Evolutionary conservation across 2,113 vertebrate genomes (phyloP), one percentile per base, ranked within the genome.

Genomic region (Nettapus auritus): DNA sequence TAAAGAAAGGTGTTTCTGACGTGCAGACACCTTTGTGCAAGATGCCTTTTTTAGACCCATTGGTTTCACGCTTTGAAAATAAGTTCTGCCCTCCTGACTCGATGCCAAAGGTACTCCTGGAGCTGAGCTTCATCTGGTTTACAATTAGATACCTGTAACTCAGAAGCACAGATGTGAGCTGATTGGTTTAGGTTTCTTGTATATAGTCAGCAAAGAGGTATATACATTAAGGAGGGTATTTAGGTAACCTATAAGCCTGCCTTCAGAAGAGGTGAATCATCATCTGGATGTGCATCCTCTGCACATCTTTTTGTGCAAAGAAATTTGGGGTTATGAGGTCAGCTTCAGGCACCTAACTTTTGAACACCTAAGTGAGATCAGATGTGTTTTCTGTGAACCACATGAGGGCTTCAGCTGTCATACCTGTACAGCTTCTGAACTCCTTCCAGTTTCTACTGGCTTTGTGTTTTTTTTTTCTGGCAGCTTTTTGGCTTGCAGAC

Each of bases 1-100:
- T 78, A 74, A 60, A 67, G 73, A 92, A 93, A 25, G 34, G 28
- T 77, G 82, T 86, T 91, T 79, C 57, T 89, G 67, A 60, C 57
- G 57, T 62, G 63, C 13, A 80, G 85, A 86, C 91, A 82, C 59
- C 70, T 88, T 89, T 89, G n/a, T 96, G 21, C 55, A 86, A 86
- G 34, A 11, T 36, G 73, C 19, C 7, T 48, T 48, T 48, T 48
- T 48, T 44, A 26, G 59, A 82, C 59, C 55, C 36, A 6, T n/a
- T 70, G 60, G 17, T 84, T 93, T 94, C 86, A 74, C 57, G 42
- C 38, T 82, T 64, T 7, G 64, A 12, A 79, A 82, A 7, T n/a
- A 50, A 13, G 9, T 69, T 79, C 34, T 83, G 79, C 36, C 10
- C 88, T 91, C 63, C 59, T 93, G 67, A 73, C 50, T 62, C 3